Evolutionary conservation across 2,797 vertebrate species (phyloP), one percentile per base, ranked within the genome.

Genomic region (Coranthus polyacanthus): DNA sequence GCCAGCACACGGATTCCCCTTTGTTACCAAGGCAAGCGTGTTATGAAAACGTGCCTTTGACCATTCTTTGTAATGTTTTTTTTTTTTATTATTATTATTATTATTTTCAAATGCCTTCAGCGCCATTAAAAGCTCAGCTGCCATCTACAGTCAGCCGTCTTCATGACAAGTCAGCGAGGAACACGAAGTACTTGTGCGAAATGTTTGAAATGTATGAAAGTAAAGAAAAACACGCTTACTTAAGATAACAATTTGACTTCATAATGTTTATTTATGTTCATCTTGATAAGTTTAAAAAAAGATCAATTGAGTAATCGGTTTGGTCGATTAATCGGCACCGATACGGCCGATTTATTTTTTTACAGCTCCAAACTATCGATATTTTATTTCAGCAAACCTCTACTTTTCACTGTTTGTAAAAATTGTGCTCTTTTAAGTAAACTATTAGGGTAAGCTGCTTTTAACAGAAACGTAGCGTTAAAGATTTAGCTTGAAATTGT

Each of bases 111-210:
- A 1, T n/a, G n/a, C 7, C 29, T 38, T 16, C 5, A 66, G 46
- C 39, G 18, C 21, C 6, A 38, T 59, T 68, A 6, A 59, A 66
- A 75, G 44, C 49, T 55, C 39, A 75, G 15, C 72, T 78, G 82
- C 69, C 75, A 60, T 70, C 72, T 83, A 52, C 50, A 37, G 74
- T 49, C 71, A 66, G 13, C 44, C 54, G 29, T 45, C 47, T 6
- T 66, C 44, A 81, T 45, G 54, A 64, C 58, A 56, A 36, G 43
- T 0, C 37, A 38, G 18, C 0, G 44, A 50, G 56, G 69, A 53
- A 59, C 61, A 66, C 18, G 16, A 53, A 61, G 73, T 69, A 36
- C 53, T 57, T 56, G 38, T 16, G 6, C n/a, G 0, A 52, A n/a
- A 32, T 13, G 17, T 29, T 44, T 0, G 32, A 54, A 8, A 38